phyloP scores from a whole-genome alignment of 2,888 invertebrate genomes.

The Aspidiotus destructor region DNA sequence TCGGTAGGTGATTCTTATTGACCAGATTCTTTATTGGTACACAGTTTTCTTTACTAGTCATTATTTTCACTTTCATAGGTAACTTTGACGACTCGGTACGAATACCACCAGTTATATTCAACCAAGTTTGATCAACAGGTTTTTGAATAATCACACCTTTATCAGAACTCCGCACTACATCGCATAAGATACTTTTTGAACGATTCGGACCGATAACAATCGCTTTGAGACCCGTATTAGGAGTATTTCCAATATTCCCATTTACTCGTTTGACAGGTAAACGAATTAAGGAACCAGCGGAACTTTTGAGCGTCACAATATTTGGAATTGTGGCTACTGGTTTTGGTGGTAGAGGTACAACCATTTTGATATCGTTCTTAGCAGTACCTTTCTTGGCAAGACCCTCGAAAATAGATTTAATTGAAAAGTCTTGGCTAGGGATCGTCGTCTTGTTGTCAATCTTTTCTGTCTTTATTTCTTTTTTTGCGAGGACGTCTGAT shows the following conservation, averaged over 20 bases:
- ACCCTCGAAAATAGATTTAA: too few relatives aligned
- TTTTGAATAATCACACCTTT: slow-evolving; percentile 25
- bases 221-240: slow-evolving; percentile 13
- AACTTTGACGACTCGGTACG: slow-evolving; percentile 9
- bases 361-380: too few relatives aligned
- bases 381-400: too few relatives aligned
- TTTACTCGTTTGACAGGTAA: neutral
- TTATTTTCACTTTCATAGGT: slow-evolving; percentile 17
- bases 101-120: neutral
- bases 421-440: too few relatives aligned
- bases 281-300: slow-evolving; percentile 1
- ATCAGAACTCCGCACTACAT: slow-evolving; percentile 21
- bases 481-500: too few relatives aligned
- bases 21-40: neutral
- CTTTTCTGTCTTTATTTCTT: too few relatives aligned
- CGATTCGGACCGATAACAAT: slow-evolving; percentile 23
- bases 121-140: slow-evolving; percentile 7
- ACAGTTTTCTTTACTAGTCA: neutral
- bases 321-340: too few relatives aligned
- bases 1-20: neutral
- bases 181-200: slow-evolving; percentile 26
- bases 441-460: too few relatives aligned
- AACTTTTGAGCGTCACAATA: too few relatives aligned
- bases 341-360: too few relatives aligned
- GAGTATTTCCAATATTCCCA: neutral